Evolutionary conservation across 2,113 vertebrate genomes (phyloP).

Genomic region (Cryptotis parvus): DNA sequence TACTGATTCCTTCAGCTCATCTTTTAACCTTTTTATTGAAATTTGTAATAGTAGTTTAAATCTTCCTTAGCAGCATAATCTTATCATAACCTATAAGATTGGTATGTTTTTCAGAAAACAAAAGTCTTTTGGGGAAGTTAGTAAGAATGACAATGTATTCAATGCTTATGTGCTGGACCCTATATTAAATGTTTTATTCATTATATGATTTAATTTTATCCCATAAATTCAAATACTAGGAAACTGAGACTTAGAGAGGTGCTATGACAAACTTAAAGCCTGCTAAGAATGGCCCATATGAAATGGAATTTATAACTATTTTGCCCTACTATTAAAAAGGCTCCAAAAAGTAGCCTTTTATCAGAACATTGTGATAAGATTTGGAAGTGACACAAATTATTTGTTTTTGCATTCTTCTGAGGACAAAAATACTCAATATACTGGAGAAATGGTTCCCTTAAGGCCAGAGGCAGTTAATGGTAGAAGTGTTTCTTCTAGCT

Average conservation of each 20-base stretch:
- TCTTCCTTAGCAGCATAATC: constrained; percentile 29
- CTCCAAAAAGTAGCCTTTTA: not conserved
- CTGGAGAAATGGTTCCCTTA: not conserved
- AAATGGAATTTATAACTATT: not conserved
- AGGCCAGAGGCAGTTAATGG: not conserved
- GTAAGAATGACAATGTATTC: not conserved
- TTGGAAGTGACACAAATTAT: not conserved
- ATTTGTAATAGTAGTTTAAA: constrained; percentile 20
- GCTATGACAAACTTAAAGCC: not conserved
- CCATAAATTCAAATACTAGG: not conserved
- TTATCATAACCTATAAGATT: not conserved
- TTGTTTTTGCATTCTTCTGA: constrained; percentile 18
- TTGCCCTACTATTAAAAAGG: not conserved
- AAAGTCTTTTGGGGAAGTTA: not conserved
- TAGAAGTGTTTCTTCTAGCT: not conserved
- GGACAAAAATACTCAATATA: not conserved
- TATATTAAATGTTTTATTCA: constrained; percentile 36
- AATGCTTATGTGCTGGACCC: not conserved
- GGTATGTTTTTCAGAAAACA: constrained; percentile 10
- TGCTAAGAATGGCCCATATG: not conserved
- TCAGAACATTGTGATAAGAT: not conserved
- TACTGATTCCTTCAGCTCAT: not conserved
- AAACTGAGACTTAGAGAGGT: constrained; percentile 61
- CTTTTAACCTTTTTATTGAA: not conserved
- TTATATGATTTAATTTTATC: constrained; percentile 35